phyloP scores from a whole-genome alignment of 1,140 invertebrate species.

The Leptopilina clavipes region DNA sequence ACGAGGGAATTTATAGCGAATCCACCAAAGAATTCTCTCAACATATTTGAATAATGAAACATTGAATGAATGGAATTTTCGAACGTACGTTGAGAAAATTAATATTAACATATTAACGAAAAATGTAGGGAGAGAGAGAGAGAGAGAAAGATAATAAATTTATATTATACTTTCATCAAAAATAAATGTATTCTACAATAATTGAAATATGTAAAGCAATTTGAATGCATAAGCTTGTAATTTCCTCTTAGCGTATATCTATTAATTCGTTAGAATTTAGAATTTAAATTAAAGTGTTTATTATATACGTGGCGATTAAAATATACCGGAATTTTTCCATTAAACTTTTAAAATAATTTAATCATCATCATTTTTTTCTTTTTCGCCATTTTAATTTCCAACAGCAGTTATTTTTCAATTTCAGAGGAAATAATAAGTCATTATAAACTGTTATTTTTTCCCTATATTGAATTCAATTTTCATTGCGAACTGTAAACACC shows the following conservation, averaged over 20 bases:
- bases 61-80: slow-evolving; percentile 1
- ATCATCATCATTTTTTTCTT: not conserved
- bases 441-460: not conserved
- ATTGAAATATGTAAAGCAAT: slow-evolving; percentile 35
- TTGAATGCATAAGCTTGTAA: slow-evolving; percentile 15
- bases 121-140: no score
- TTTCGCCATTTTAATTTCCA: not conserved
- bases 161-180: slow-evolving; percentile 5
- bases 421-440: not conserved
- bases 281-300: slow-evolving; percentile 28
- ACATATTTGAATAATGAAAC: not conserved
- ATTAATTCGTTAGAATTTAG: not conserved
- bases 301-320: not conserved
- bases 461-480: not conserved
- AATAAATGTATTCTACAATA: slow-evolving; percentile 8
- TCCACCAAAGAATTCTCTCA: not conserved
- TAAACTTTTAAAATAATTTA: not conserved
- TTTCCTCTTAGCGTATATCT: slow-evolving; percentile 8
- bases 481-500: no score
- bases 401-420: slow-evolving; percentile 9
- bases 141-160: slow-evolving; percentile 8
- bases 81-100: not conserved
- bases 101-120: slow-evolving; percentile 11
- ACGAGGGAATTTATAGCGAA: not conserved
- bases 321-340: not conserved